Percentiles rank a stretch among this genome's conserved stretches.
These are phyloP conservation scores for Euglossa dilemma DNA, from an alignment of 1,140 invertebrate species.

Conservation along the genomic window DNA sequence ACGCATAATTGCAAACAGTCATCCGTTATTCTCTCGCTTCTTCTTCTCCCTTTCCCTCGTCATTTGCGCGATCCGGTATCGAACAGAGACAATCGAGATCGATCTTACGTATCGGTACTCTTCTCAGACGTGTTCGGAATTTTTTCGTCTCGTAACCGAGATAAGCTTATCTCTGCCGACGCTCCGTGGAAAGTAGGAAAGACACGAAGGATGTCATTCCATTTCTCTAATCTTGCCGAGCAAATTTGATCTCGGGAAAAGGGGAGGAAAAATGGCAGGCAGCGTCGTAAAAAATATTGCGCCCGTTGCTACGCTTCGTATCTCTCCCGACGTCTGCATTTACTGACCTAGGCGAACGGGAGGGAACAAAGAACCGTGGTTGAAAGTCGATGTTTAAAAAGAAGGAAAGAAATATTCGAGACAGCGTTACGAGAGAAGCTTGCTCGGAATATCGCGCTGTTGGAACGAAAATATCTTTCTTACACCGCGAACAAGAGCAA, in stretches of 20 bases:
- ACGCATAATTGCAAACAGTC: too few species aligned
- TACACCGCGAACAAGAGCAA: too few species aligned
- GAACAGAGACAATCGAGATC: background rate
- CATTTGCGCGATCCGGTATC: background rate
- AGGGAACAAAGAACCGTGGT: too few species aligned
- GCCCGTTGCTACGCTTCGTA: too few species aligned
- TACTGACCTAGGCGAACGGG: too few species aligned
- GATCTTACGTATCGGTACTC: background rate
- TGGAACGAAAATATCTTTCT: too few species aligned
- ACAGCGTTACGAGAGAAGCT: too few species aligned
- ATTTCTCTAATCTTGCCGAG: background rate
- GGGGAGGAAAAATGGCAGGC: background rate
- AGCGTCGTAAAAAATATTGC: background rate
- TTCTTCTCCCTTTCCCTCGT: too few species aligned
- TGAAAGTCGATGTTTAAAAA: too few species aligned
- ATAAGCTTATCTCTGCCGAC: slow-evolving; percentile 16
- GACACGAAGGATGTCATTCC: background rate
- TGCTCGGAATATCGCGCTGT: too few species aligned
- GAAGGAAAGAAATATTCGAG: too few species aligned
- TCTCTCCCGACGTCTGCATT: too few species aligned
- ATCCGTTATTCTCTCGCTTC: background rate
- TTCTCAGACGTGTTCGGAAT: background rate
- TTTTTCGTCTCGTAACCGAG: slow-evolving; percentile 6
- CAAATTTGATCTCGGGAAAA: background rate
- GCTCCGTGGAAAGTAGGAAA: background rate